Percentiles rank a stretch among this genome's conserved stretches.
phyloP scores from a whole-genome alignment of 2,113 vertebrate species.

The Leiothrix lutea region DNA sequence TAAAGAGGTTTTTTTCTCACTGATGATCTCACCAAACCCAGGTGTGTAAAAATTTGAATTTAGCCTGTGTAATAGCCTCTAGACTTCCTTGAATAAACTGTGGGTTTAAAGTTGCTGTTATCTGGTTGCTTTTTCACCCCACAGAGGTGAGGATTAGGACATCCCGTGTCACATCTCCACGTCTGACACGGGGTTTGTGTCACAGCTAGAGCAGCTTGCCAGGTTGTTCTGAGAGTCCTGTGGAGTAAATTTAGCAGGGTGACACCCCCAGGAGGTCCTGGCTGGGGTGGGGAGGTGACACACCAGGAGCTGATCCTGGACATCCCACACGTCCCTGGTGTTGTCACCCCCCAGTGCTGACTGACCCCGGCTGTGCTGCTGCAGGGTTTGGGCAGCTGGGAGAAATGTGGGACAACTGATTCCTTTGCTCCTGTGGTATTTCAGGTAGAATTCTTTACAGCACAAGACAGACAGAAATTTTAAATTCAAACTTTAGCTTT shows the following conservation, averaged over 20 bases:
- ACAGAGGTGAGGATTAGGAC: rapidly evolving
- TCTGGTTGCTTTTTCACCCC: background rate
- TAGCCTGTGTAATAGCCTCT: background rate
- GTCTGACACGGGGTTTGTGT: rapidly evolving
- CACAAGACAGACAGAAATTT: rapidly evolving
- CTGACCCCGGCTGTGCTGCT: background rate
- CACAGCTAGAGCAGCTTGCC: background rate
- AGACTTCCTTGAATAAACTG: background rate
- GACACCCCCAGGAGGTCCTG: background rate
- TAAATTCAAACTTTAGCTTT: background rate
- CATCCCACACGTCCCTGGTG: rapidly evolving
- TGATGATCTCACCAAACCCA: background rate
- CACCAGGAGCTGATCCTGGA: rapidly evolving
- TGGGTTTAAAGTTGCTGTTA: background rate
- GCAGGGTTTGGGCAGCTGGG: background rate
- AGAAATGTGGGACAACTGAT: too few relatives aligned
- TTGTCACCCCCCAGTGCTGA: rapidly evolving
- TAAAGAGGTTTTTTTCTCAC: too few relatives aligned
- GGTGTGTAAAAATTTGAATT: background rate
- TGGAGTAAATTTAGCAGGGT: rapidly evolving
- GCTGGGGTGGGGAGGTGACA: background rate
- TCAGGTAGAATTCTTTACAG: background rate
- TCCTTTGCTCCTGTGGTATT: background rate
- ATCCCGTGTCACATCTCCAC: rapidly evolving
- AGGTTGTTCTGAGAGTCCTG: background rate